A percentile compares a stretch with the other conserved stretches of the same genome.
These are phyloP conservation scores for Diarsia mendica DNA, from an alignment of 2,888 invertebrate species.

Conservation along the genomic window DNA sequence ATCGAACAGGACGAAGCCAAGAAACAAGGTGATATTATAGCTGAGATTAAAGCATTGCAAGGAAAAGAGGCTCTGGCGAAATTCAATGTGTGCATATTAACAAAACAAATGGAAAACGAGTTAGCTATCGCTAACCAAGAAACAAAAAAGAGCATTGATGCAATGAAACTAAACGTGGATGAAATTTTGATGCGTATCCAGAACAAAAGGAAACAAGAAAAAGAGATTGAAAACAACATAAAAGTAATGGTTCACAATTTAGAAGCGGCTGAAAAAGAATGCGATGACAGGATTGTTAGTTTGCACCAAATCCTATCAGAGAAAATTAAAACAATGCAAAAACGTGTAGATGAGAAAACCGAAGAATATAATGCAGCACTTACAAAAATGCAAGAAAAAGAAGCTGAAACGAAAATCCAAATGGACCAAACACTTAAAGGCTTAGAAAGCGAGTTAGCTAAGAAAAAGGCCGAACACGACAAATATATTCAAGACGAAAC, in stretches of 20 bases:
- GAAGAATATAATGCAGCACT: neutral
- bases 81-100: neutral
- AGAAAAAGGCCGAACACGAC: neutral
- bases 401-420: neutral
- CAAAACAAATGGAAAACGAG: neutral
- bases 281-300: constrained; percentile 20
- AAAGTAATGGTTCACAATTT: constrained; percentile 1
- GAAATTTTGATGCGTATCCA: constrained; percentile 8
- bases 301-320: constrained; percentile 23
- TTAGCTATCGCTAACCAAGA: constrained; percentile 5
- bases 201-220: neutral
- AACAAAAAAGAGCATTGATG: neutral
- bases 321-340: constrained; percentile 11
- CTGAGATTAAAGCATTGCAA: constrained; percentile 22
- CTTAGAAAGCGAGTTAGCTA: neutral
- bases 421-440: neutral
- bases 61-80: constrained; percentile 4
- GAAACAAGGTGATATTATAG: constrained; percentile 3
- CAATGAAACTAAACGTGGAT: neutral
- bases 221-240: constrained; percentile 19
- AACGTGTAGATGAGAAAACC: neutral
- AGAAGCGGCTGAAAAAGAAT: constrained; percentile 22
- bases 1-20: constrained; percentile 9
- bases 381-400: neutral
- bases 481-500: neutral